Base-by-base conservation (phyloP, 2,888 invertebrate species). In the Tachystola acroxantha region DNA sequence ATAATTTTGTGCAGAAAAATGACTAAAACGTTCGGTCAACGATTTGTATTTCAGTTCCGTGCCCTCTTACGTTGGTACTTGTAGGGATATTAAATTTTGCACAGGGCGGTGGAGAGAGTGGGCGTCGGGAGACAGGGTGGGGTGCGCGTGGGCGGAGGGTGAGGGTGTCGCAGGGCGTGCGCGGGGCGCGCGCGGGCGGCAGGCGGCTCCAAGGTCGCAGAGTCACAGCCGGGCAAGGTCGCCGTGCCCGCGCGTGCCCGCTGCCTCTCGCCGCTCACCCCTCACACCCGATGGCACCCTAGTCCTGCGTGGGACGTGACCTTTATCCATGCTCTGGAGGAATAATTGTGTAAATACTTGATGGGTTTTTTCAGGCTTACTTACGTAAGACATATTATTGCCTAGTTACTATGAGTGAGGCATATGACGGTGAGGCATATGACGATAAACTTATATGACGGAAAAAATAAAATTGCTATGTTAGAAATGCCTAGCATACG, bases 161-260 rank as follows among this genome's bases (percentile, higher is more conserved):
- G 61, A 56, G 45, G 53, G 49, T 43, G 46, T 53, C 36, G 52
- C 46, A 47, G 49, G 47, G 46, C 37, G 41, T 32, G 37, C 9
- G 41, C 36, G 46, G 45, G 52, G 45, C 45, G 45, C 48, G 43
- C 42, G 34, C 45, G 49, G 45, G 50, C 55, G 57, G 49, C 58
- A 64, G 57, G 60, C 68, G 73, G 81, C 75, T 79, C 80, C 82
- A 85, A 84, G 85, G 85, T 85, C 84, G 78, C 80, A 78, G 82
- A 85, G 85, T 86, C 85, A 86, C 82, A 75, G 82, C 84, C 85
- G 85, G 85, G 85, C 85, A 86, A 85, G 85, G 85, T 85, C 84
- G 67, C 67, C 69, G 71, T 78, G 80, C 79, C 82, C 81, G 80
- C 82, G 79, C 81, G 78, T 79, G 80, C 77, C 73, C 70, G 59